Evolutionary conservation across 2,888 invertebrate species (phyloP).

Genomic region (Agrenia bidenticulata): DNA sequence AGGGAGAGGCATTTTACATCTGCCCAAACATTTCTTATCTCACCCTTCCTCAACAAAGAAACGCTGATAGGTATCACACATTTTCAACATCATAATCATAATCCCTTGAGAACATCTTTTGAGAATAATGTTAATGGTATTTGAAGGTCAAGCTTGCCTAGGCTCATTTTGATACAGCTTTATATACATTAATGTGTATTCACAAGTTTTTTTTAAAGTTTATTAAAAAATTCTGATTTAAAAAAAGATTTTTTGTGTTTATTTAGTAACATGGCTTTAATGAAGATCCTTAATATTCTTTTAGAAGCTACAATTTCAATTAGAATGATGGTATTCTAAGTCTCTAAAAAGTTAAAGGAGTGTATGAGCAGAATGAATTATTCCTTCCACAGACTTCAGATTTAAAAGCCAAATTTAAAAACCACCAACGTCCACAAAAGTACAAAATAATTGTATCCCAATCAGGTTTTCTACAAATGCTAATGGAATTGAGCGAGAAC

Average conservation of each 20-base stretch:
- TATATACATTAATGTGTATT: neutral
- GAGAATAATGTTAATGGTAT: slow-evolving; percentile 3
- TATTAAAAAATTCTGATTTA: neutral
- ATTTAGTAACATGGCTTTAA: neutral
- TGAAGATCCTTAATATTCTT: neutral
- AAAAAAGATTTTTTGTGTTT: neutral
- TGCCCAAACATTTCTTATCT: neutral
- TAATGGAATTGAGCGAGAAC: too few species aligned
- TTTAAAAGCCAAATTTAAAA: too few species aligned
- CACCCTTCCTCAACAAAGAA: slow-evolving; percentile 7
- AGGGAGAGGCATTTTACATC: slow-evolving; percentile 7
- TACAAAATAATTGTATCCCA: too few species aligned
- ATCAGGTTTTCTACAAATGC: too few species aligned
- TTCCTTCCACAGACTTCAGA: too few species aligned
- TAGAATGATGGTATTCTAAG: too few species aligned
- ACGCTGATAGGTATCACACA: neutral
- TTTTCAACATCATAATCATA: neutral
- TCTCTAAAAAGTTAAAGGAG: too few species aligned
- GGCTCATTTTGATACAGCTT: neutral
- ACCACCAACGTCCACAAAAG: too few species aligned
- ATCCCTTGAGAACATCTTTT: neutral
- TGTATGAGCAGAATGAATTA: too few species aligned
- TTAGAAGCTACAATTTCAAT: too few species aligned
- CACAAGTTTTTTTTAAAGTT: neutral
- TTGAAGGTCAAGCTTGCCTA: neutral